Base-by-base conservation (phyloP, 2,113 vertebrate genomes). In the Panthera uncia region DNA sequence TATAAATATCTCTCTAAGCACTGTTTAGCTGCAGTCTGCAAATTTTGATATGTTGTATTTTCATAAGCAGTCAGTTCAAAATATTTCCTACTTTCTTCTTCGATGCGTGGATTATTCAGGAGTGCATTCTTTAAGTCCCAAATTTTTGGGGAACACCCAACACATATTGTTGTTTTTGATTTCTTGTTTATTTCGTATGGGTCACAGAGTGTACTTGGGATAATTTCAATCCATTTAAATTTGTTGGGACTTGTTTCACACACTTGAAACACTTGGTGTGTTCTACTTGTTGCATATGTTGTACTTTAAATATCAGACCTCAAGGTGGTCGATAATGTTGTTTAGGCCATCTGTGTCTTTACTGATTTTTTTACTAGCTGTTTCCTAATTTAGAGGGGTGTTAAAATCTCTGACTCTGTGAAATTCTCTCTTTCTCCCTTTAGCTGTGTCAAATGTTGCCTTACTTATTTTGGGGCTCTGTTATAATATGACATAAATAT, bases 191-290 rank as follows among this genome's bases (percentile, higher is more conserved):
- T 95, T 97, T 78, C 18, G 61, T 50, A 52, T 89, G 80, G 45
- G 4, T 45, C 48, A 57, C 45, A 93, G 31, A 85, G 80, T 74
- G 71, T 55, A 89, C 36, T 74, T 63, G 71, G 31, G 50, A n/a
- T 68, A 31, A 86, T 79, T 95, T 80, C 57, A 97, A 18, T 50
- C 25, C 45, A 86, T n/a, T 93, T 93, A 81, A 65, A 85, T 50
- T 23, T 33, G 69, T 73, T 41, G 45, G 68, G 45, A 81, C 41
- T 85, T 52, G 41, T 63, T 85, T 55, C 31, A 15, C 45, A 38
- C 55, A 33, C 50, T 94, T 89, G 78, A 82, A 80, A 79, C 57
- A n/a, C 52, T 83, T 69, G 18, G n/a, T 61, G 3, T 18, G 45
- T 69, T 82, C 71, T 87, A 36, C 4, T 65, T 89, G 29, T 68